Evolutionary conservation across 2,113 vertebrate genomes (phyloP), one percentile per base, ranked within the genome.

Genomic region (Siniperca knerii): DNA sequence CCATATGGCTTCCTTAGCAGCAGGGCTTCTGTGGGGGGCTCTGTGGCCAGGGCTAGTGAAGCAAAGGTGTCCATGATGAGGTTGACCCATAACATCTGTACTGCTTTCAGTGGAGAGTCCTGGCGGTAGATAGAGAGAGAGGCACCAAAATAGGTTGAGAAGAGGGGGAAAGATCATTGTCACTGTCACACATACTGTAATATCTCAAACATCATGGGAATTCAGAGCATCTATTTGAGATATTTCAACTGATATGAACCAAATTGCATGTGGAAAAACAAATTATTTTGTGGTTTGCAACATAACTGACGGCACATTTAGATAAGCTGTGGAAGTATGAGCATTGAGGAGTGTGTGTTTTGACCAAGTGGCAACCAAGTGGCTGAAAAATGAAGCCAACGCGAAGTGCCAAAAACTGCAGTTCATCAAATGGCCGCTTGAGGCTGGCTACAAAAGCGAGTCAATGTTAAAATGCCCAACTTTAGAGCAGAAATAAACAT

Each of bases 81-180:
- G 95, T 99, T 99, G 87, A 99, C 98, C 98, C 98, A 99, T 52
- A 99, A 95, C 98, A 99, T 99, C 95, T 99, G 98, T 66, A 99
- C 98, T 8, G 98, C 98, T 94, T 99, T 99, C 87, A 99, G 93
- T 0, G 98, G 98, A 67, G 98, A 99, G 93, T 99, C 98, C 98
- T 99, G 94, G 87, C 13, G 78, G 64, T 18, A 52, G 52, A 66
- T 21, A 50, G 25, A 46, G 23, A 76, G 50, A 37, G 3, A 74
- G 54, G 33, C 1, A 77, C 4, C 2, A 50, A 61, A 83, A 73
- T 23, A 67, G 52, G 20, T 46, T 16, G 37, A 62, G 50, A 29
- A 25, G 12, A 72, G 58, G 5, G 33, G 35, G 3, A 60, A 20
- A 60, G n/a, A 46, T 69, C 37, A 71, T 48, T 40, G 29, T 54